phyloP scores from a whole-genome alignment of 2,888 invertebrate genomes.

The Hesperia comma region DNA sequence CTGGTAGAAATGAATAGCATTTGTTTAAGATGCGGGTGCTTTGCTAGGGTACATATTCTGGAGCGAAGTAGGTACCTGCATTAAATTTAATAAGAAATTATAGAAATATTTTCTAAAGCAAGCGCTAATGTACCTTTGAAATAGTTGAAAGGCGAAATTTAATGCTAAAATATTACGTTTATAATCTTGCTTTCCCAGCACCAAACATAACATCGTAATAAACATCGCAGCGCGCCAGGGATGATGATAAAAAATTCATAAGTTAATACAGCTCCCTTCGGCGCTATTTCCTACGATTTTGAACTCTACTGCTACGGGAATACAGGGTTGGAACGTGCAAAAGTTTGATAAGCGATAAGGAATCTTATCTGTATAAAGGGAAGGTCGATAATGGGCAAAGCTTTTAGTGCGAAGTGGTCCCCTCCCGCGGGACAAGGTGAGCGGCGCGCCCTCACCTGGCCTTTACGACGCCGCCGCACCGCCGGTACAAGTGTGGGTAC shows the following conservation, averaged over 20 bases:
- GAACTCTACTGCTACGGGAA: slow-evolving; percentile 19
- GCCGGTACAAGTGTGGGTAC: slow-evolving; percentile 54
- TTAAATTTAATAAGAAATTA: too few relatives aligned
- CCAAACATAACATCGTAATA: slow-evolving; percentile 14
- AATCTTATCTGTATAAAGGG: slow-evolving; percentile 20
- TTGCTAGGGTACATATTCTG: too few relatives aligned
- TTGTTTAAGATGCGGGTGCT: too few relatives aligned
- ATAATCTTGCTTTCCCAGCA: slow-evolving; percentile 21
- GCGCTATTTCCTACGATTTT: slow-evolving; percentile 7
- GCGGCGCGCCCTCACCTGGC: slow-evolving; percentile 73
- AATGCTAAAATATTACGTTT: slow-evolving; percentile 2
- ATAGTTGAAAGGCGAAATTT: not conserved
- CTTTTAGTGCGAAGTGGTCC: not conserved
- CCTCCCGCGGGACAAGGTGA: slow-evolving; percentile 50
- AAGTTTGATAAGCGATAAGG: slow-evolving; percentile 24
- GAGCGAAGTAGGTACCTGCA: too few relatives aligned
- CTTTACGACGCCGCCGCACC: slow-evolving; percentile 63
- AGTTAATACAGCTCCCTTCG: slow-evolving; percentile 1
- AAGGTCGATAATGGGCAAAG: slow-evolving; percentile 27
- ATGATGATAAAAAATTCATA: slow-evolving; percentile 16
- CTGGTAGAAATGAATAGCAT: too few relatives aligned
- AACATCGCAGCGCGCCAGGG: not conserved
- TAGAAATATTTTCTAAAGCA: too few relatives aligned
- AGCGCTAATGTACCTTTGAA: not conserved
- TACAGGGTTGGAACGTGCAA: not conserved